Conservation (phyloP, 2,888 invertebrate species). For the Aricia artaxerxes region DNA sequence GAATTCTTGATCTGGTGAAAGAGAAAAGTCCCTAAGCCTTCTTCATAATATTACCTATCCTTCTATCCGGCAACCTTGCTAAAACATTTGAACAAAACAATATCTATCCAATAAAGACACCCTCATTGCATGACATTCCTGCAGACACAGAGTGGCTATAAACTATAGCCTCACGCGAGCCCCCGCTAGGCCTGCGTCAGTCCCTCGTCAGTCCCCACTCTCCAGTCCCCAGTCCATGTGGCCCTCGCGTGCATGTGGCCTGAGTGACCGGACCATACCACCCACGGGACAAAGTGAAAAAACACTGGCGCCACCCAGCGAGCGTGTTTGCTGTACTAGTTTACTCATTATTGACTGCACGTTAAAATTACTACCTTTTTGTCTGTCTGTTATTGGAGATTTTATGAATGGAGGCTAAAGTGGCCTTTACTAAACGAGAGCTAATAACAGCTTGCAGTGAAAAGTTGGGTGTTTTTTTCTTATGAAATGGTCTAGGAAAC, state of each 20-base stretch:
- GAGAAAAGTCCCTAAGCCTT: background rate
- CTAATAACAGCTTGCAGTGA: background rate
- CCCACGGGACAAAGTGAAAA: constrained; percentile 5
- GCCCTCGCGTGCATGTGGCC: constrained; percentile 4
- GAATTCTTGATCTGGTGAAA: too few species aligned
- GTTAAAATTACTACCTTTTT: constrained; percentile 20
- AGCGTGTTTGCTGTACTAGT: constrained; percentile 16
- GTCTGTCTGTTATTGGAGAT: background rate
- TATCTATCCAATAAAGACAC: background rate
- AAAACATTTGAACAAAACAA: background rate
- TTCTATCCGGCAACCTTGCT: background rate
- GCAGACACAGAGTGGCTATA: background rate
- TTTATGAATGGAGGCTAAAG: constrained; percentile 2
- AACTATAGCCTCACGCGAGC: background rate
- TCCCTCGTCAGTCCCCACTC: background rate
- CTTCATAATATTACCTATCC: background rate
- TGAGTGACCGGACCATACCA: background rate
- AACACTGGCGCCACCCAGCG: constrained; percentile 26
- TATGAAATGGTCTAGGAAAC: background rate
- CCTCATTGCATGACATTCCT: background rate
- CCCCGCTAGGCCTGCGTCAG: constrained; percentile 3
- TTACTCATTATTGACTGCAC: constrained; percentile 8
- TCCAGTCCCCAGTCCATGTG: background rate
- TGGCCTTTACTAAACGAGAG: background rate
- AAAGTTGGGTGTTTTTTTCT: background rate